Base-by-base conservation (phyloP, 2,113 vertebrate species). In the Neogobius melanostomus region DNA sequence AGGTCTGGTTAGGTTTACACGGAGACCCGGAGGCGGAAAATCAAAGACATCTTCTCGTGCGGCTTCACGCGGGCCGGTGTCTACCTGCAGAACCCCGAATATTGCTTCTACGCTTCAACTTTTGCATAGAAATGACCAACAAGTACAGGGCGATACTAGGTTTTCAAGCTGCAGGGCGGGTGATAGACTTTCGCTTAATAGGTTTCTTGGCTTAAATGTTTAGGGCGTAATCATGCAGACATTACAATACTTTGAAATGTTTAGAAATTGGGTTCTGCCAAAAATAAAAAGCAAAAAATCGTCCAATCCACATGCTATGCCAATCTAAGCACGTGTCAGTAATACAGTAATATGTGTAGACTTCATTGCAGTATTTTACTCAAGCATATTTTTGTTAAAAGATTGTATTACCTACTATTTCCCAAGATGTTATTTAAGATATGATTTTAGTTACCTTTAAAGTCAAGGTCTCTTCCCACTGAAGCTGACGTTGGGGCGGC, bases 1-100 rank as follows among this genome's bases (percentile, higher is more conserved):
- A 54, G 52, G 80, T 89, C 89, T 91, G 90, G 79, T 71, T 82
- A 80, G 74, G 72, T 72, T 86, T 90, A 87, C 76, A 90, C 76
- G 78, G 80, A 80, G 80, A 66, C 75, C 71, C 74, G 49, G 63
- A 76, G 82, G 83, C 74, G 76, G 81, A 89, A 86, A 85, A 90
- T 82, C 60, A 81, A 87, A 90, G 82, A 83, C 87, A 89, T 74
- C 72, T 84, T 84, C 56, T 74, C 75, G 42, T 76, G 74, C 59
- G 47, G 73, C 66, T 85, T 68, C 65, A 64, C 62, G 68, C 65
- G 50, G 21, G 43, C 48, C 21, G 17, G 54, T 66, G 54, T 64
- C 77, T 50, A 61, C 12, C 59, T 43, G 14, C 14, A 45, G n/a
- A 44, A 44, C 42, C 42, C 7, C 6, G 3, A 9, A 6, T 61